These are phyloP conservation scores for Spodoptera litura DNA, from an alignment of 1,140 invertebrate species.

Conservation along the genomic window DNA sequence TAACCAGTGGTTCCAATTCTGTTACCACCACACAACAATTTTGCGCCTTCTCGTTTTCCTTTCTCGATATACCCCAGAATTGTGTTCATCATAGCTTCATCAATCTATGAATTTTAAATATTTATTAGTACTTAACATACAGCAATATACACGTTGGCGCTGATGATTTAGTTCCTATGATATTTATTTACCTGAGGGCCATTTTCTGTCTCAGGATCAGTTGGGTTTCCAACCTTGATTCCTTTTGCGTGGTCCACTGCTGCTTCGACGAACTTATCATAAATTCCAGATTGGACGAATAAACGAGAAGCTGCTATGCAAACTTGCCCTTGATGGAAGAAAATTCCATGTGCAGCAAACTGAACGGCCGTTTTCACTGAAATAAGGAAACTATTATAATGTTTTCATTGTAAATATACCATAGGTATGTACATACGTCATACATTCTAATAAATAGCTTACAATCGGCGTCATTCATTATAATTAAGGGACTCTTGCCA, in stretches of 20 bases:
- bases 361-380: conserved; percentile 93
- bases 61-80: conserved; percentile 82
- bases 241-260: conserved; percentile 89
- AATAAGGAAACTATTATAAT: conserved; percentile 54
- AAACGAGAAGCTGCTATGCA: conserved; percentile 97
- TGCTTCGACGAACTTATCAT: conserved; percentile 94
- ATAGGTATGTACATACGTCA: background rate
- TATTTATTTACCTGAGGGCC: conserved; percentile 92
- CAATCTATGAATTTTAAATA: conserved; percentile 84
- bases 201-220: conserved; percentile 88
- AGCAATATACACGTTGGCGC: background rate
- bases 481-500: conserved; percentile 91
- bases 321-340: conserved; percentile 95
- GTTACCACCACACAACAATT: conserved; percentile 86
- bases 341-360: conserved; percentile 92
- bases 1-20: conserved; percentile 88
- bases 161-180: no score
- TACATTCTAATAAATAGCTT: conserved; percentile 76
- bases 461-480: conserved; percentile 91
- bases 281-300: conserved; percentile 95
- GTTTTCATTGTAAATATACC: background rate
- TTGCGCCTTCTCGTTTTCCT: conserved; percentile 29
- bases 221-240: conserved; percentile 94
- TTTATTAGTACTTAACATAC: no score
- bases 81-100: conserved; percentile 89